Base-by-base conservation (phyloP, 2,888 invertebrate species). In the Mythimna loreyi region DNA sequence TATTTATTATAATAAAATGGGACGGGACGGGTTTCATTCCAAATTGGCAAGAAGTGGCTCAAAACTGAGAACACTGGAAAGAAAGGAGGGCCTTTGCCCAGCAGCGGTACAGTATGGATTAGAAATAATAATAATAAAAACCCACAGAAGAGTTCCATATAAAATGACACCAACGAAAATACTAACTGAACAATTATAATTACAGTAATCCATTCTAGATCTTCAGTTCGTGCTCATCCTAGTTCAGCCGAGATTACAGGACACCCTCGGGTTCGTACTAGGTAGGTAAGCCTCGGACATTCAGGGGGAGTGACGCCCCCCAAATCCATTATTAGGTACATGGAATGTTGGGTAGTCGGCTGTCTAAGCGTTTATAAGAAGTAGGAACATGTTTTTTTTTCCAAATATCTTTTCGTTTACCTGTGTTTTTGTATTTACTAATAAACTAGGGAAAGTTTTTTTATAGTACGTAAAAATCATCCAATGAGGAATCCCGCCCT, bases 221-320 rank as follows among this genome's bases (percentile, higher is more conserved):
- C 59, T 64, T 50, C 30, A 59, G 66, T 83, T 68, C 81, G 81
- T 81, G 81, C 69, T 58, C 55, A 67, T 47, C 1, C 23, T 33
- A 43, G 58, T 52, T 50, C 25, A 19, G 21, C 19, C 43, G 69
- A 81, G 81, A 80, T 83, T 80, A 81, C 61, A 57, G 65, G 40
- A 49, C 16, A 47, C 43, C 55, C 55, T 13, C 45, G 60, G 57
- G 61, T 62, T 30, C 49, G 21, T 9, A n/a, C 50, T 45, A 59
- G 25, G 56, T 45, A 58, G 25, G 53, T 72, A 80, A 83, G 53
- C 81, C 67, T 64, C n/a, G 64, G 69, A 60, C 78, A 65, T 73
- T 76, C 59, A 60, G 50, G 59, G 53, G 36, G 36, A 61, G 50
- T 45, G 28, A 43, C 21, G 40, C 28, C 30, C 53, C 52, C 40